Evolutionary conservation across 2,888 invertebrate species (phyloP).

Genomic region (Trachelus stipa): DNA sequence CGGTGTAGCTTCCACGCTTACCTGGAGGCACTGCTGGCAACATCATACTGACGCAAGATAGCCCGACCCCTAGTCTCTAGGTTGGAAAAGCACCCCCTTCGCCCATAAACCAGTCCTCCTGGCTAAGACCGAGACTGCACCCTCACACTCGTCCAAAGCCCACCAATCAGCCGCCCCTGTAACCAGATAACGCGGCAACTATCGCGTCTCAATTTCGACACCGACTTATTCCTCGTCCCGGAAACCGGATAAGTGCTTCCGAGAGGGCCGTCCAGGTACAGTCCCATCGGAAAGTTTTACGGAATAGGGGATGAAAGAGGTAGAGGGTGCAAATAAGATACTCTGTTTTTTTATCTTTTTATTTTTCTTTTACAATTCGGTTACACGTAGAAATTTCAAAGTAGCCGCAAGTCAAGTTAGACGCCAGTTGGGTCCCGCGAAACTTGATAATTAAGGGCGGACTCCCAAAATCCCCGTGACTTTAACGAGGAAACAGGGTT

Average conservation of each 20-base stretch:
- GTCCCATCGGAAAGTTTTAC: too few species aligned
- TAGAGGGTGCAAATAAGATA: too few species aligned
- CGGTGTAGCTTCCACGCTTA: conserved; percentile 41
- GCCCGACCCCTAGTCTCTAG: conserved; percentile 36
- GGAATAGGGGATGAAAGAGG: too few species aligned
- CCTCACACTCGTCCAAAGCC: conserved; percentile 19
- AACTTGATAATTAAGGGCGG: too few species aligned
- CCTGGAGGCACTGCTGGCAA: conserved; percentile 45
- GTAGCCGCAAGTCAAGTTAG: too few species aligned
- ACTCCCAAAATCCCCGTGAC: too few species aligned
- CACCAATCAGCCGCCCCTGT: conserved; percentile 37
- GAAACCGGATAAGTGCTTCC: conserved; percentile 1
- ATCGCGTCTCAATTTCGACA: conserved; percentile 48
- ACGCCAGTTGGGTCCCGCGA: too few species aligned
- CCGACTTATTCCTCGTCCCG: conserved; percentile 11
- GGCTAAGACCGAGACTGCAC: not conserved
- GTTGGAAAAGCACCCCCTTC: conserved; percentile 28
- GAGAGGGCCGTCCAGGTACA: not conserved
- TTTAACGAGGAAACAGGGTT: too few species aligned
- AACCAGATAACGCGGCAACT: conserved; percentile 43
- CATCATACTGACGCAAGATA: conserved; percentile 58
- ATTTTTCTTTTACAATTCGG: too few species aligned
- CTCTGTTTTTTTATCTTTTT: too few species aligned
- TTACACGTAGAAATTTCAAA: too few species aligned
- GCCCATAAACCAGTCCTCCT: conserved; percentile 14